Evolutionary conservation across 2,113 vertebrate genomes (phyloP), one percentile per base, ranked within the genome.

Genomic region (Nyctibius bracteatus): DNA sequence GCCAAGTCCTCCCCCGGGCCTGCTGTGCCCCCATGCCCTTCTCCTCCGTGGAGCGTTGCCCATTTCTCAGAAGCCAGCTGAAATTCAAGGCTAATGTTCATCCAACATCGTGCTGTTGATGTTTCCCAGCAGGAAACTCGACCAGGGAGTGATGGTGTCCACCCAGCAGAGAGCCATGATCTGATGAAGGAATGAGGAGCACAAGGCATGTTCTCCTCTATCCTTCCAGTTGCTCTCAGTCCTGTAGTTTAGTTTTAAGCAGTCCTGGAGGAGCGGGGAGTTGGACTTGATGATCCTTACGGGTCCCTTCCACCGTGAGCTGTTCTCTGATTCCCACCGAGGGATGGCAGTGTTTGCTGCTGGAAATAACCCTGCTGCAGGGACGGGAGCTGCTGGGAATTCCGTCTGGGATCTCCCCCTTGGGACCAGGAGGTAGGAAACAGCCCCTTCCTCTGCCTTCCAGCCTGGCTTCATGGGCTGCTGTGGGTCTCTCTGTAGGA

Each of bases 341-440:
- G 37, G 70, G 81, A 58, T 88, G 96, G 94, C 92, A 88, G 81
- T 73, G 65, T 88, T 75, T 41, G 43, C 79, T 67, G 58, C 33
- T 4, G 16, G 52, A 71, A 88, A 24, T 5, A 58, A 17, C 46
- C 8, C 0, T 0, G 22, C 46, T 10, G 41, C 1, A 2, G 61
- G 4, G 17, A 8, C 0, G 0, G 71, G 28, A 90, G n/a, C 65
- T 0, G 3, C 49, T 35, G 27, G 33, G 28, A 83, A 9, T 4
- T 12, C 24, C 11, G 55, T 19, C 67, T 43, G 24, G 2, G 43
- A 19, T 46, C 8, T 43, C 20, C 55, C 6, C 0, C 1, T 0
- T 0, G 5, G 43, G 55, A 31, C 39, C 6, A 0, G 5, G 15
- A 58, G 37, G 46, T 28, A 14, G 25, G 39, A 41, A 63, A 5